phyloP scores from a whole-genome alignment of 23 tunicate species.

The Halocynthia roretzi region DNA sequence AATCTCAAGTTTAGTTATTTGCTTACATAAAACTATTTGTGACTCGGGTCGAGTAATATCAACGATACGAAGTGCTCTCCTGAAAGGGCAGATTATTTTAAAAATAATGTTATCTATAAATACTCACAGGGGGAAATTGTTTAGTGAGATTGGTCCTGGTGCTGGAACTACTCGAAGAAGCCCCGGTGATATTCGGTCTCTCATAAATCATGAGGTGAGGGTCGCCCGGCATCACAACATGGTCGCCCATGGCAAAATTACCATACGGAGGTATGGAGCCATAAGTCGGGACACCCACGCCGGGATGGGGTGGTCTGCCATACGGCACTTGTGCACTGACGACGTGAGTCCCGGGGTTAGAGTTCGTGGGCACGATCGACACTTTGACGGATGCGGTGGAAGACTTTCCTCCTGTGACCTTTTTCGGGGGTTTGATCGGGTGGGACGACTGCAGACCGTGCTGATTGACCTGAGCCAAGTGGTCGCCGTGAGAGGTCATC shows the following conservation, averaged over 20 bases:
- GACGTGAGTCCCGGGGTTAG: constrained; percentile 7
- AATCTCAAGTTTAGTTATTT: neutral
- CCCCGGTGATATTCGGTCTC: constrained; percentile 29
- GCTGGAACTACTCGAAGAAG: constrained; percentile 23
- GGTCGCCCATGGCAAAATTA: neutral
- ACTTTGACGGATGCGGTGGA: constrained; percentile 40
- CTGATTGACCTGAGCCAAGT: constrained; percentile 9
- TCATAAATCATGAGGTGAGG: neutral
- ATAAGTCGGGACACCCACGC: neutral
- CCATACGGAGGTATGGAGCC: constrained; percentile 3
- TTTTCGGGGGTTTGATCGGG: constrained; percentile 5
- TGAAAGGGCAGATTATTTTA: neutral
- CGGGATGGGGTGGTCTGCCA: neutral
- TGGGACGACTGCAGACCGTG: constrained; percentile 3
- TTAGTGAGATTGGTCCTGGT: neutral
- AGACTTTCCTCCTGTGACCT: neutral
- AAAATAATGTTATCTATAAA: neutral
- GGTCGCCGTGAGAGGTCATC: constrained; percentile 27
- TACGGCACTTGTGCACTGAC: neutral
- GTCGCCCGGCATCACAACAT: neutral
- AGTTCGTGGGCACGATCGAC: constrained; percentile 38
- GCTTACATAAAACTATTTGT: neutral
- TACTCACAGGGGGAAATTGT: constrained; percentile 13
- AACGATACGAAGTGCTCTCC: neutral
- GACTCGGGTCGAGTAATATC: neutral